phyloP scores from a whole-genome alignment of 2,113 vertebrate species.

The Cacatua alba region DNA sequence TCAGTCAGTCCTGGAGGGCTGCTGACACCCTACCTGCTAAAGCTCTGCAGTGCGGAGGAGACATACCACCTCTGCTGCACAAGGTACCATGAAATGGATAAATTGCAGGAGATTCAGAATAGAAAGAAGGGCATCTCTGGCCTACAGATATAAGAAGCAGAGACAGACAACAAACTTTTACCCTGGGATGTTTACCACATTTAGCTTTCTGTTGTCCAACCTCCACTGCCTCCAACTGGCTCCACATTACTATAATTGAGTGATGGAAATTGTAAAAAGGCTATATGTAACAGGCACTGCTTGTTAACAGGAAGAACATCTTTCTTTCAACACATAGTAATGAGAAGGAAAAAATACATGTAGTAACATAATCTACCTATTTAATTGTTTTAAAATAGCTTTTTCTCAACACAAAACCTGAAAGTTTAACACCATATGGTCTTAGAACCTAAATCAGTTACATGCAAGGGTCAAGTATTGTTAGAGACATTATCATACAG shows the following conservation, averaged over 20 bases:
- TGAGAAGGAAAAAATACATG: neutral
- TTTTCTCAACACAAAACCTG: neutral
- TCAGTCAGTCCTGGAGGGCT: neutral
- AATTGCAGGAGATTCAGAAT: neutral
- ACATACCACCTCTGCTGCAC: neutral
- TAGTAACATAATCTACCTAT: neutral
- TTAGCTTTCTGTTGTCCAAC: neutral
- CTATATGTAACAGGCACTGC: neutral
- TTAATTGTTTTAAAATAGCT: neutral
- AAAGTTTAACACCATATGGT: neutral
- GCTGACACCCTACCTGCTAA: neutral
- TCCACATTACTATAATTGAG: neutral
- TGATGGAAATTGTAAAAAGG: neutral
- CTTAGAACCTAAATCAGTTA: neutral
- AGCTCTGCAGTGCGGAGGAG: neutral
- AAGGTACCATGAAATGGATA: neutral
- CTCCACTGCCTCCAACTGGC: neutral
- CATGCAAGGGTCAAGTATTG: neutral
- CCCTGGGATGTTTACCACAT: neutral
- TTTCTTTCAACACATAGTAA: neutral
- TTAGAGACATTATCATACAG: conserved; percentile 19
- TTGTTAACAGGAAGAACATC: neutral
- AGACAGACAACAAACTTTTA: neutral
- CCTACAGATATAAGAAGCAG: neutral
- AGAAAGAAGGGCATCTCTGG: neutral